Base-by-base conservation (phyloP, 2,888 invertebrate genomes). In the Xestia ashworthii region DNA sequence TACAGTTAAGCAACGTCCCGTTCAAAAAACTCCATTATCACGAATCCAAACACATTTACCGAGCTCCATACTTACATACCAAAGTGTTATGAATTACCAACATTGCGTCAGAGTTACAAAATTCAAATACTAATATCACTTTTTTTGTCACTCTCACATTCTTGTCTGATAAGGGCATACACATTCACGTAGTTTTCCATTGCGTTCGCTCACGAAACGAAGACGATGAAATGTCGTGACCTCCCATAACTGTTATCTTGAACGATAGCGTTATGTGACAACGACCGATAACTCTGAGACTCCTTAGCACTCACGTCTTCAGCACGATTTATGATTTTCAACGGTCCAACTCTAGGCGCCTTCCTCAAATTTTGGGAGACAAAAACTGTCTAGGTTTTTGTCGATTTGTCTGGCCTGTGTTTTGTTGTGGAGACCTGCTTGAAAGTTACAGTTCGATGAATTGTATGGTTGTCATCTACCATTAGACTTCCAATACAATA, bases 161-260 rank as follows among this genome's bases (percentile, higher is more conserved):
- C 89, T 81, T 84, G 64, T 14, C 44, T 79, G 89, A 87, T 87
- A 89, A 87, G 78, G 76, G 9, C 58, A 76, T 78, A 77, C 44
- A 11, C 25, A 58, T 11, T 55, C 3, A 55, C 32, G 84, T 88
- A 86, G 83, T 84, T 90, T 78, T 89, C 90, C 90, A 87, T 80
- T 81, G 74, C 80, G 69, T 41, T 19, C 68, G 64, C 75, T 81
- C 86, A 88, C 89, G 89, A 85, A 88, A 90, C 80, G 86, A 78
- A 74, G 79, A 90, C 80, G 87, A 79, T 75, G 79, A 85, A 88
- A 86, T 87, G 90, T 90, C 91, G 89, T 88, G 92, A 92, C 93
- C 93, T 91, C 91, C 91, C 91, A 91, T 93, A 89, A 81, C 66
- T 80, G 89, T 90, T 93, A 93, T 93, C 94, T 80, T 74, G 87